A percentile compares a stretch with the other conserved stretches of the same genome.
Conservation (phyloP, 1,140 invertebrate genomes). For the Drosophila burlai region DNA sequence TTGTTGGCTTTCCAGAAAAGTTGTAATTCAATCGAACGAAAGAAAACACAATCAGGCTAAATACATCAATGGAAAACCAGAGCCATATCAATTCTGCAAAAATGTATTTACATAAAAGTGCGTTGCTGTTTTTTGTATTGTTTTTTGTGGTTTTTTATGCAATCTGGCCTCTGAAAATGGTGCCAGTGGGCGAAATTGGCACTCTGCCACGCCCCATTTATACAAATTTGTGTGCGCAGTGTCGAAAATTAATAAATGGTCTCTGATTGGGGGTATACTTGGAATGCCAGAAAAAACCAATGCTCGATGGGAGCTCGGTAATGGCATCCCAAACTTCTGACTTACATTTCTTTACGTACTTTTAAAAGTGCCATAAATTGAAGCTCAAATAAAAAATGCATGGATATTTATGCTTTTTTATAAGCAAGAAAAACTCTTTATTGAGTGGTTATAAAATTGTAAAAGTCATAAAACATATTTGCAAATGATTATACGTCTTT, state of each 20-base stretch:
- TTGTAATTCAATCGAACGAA: slow-evolving; percentile 22
- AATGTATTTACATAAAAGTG: slow-evolving; percentile 63
- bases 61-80: slow-evolving; percentile 3
- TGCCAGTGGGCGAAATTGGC: slow-evolving; percentile 40
- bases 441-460: not conserved
- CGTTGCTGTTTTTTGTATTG: slow-evolving; percentile 7
- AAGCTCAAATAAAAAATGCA: slow-evolving; percentile 22
- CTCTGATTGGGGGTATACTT: slow-evolving; percentile 38
- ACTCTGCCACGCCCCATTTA: slow-evolving; percentile 54
- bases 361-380: slow-evolving; percentile 70
- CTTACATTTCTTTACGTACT: slow-evolving; percentile 29
- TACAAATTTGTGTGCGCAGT: slow-evolving; percentile 44
- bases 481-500: not conserved
- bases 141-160: slow-evolving; percentile 6
- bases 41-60: slow-evolving; percentile 25
- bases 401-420: slow-evolving; percentile 3
- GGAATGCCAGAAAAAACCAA: slow-evolving; percentile 18
- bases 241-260: slow-evolving; percentile 80
- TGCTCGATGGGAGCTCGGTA: slow-evolving; percentile 31
- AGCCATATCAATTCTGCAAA: slow-evolving; percentile 17
- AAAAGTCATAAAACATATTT: not conserved
- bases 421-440: not conserved
- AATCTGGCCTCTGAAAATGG: slow-evolving; percentile 32
- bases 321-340: slow-evolving; percentile 47
- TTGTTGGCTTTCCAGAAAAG: slow-evolving; percentile 2